Evolutionary conservation across 2,113 vertebrate species (phyloP).

Genomic region (Podarcis muralis): DNA sequence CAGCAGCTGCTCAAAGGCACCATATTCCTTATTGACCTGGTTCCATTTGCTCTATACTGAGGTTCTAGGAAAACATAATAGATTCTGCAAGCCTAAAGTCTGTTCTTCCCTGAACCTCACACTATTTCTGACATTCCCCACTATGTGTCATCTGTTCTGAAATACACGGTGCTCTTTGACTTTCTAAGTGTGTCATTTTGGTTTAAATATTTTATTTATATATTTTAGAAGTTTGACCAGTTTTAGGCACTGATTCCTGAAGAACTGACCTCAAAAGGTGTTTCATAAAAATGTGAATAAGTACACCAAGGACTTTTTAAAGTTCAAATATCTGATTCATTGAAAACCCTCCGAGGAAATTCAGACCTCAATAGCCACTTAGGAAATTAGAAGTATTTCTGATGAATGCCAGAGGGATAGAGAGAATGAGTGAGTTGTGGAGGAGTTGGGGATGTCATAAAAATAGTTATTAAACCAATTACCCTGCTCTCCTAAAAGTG

Average conservation of each 20-base stretch:
- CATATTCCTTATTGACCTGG: too few species aligned
- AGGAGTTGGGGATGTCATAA: slow-evolving; percentile 8
- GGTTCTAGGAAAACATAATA: too few species aligned
- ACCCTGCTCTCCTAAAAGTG: neutral
- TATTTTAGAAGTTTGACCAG: slow-evolving; percentile 35
- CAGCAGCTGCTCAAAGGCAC: too few species aligned
- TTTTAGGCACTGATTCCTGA: slow-evolving; percentile 29
- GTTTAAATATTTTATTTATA: slow-evolving; percentile 29
- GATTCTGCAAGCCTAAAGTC: too few species aligned
- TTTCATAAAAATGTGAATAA: slow-evolving; percentile 8
- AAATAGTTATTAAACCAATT: slow-evolving; percentile 14
- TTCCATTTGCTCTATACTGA: too few species aligned
- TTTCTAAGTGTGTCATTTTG: slow-evolving; percentile 9
- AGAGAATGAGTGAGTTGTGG: neutral
- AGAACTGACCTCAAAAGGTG: slow-evolving; percentile 51
- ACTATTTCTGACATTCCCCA: neutral
- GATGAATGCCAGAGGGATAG: slow-evolving; percentile 26
- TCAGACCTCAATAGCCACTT: slow-evolving; percentile 43
- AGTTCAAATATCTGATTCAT: slow-evolving; percentile 56
- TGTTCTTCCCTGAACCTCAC: neutral
- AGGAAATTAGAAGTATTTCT: slow-evolving; percentile 44
- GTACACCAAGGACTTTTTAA: slow-evolving; percentile 50
- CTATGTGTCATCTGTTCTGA: neutral
- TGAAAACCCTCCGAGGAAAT: slow-evolving; percentile 45
- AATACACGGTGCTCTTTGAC: neutral